These are phyloP conservation scores for Neodiprion virginianus DNA, from an alignment of 1,140 invertebrate species.

Conservation along the genomic window DNA sequence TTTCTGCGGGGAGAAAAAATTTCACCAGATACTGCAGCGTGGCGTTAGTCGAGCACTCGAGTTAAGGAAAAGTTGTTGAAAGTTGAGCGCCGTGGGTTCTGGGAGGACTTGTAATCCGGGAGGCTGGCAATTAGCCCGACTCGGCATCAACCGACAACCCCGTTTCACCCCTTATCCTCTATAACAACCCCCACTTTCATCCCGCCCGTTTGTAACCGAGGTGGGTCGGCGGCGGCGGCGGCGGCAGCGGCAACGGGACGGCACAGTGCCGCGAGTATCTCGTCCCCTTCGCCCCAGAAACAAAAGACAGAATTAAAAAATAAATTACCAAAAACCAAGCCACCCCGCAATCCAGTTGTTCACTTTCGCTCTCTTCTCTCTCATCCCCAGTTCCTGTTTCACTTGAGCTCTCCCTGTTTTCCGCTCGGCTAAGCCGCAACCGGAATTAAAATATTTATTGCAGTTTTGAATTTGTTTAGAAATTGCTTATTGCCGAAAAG, in stretches of 20 bases:
- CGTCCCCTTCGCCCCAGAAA: constrained; percentile 22
- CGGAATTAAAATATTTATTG: constrained; percentile 52
- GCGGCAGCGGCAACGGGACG: background rate
- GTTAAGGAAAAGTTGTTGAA: constrained; percentile 30
- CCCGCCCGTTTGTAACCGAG: constrained; percentile 9
- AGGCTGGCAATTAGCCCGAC: constrained; percentile 43
- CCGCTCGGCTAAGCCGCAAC: background rate
- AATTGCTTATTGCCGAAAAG: constrained; percentile 51
- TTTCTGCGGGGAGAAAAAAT: background rate
- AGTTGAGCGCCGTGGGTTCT: constrained; percentile 41
- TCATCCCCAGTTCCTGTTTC: background rate
- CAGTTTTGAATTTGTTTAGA: constrained; percentile 45
- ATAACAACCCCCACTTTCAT: constrained; percentile 26
- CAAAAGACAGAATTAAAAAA: constrained; percentile 50
- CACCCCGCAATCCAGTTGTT: background rate
- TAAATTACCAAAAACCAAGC: constrained; percentile 39
- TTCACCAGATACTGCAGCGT: background rate
- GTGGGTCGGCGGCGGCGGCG: background rate
- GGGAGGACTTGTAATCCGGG: constrained; percentile 38
- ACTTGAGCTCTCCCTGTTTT: background rate
- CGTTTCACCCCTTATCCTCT: constrained; percentile 31
- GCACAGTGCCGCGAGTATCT: background rate
- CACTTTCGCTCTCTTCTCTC: background rate
- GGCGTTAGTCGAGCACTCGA: background rate
- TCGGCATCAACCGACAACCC: constrained; percentile 26